phyloP scores from a whole-genome alignment of 2,113 vertebrate genomes.

The Peromyscus polionotus region DNA sequence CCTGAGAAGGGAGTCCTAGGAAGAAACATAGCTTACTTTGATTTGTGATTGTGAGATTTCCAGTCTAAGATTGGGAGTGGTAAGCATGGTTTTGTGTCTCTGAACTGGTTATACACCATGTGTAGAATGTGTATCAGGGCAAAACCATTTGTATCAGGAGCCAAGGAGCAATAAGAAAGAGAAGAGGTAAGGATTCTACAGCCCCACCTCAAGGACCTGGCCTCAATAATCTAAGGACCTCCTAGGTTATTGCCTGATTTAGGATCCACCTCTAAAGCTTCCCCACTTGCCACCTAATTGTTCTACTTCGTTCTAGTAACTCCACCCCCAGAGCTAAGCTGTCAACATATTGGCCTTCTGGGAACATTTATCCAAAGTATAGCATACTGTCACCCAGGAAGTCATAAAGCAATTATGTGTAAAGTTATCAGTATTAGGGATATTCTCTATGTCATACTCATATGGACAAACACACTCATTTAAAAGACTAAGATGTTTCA shows the following conservation, averaged over 20 bases:
- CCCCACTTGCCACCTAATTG: not conserved
- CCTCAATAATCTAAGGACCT: not conserved
- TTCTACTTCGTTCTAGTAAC: not conserved
- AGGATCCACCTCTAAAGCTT: not conserved
- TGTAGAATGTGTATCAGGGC: not conserved
- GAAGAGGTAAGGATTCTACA: not conserved
- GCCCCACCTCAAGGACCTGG: too few species aligned
- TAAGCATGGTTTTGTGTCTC: not conserved
- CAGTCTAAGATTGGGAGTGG: too few species aligned
- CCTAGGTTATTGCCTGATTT: not conserved
- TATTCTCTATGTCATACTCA: not conserved
- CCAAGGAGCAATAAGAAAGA: not conserved
- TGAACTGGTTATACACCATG: not conserved
- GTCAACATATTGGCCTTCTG: rapidly evolving
- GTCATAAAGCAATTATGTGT: not conserved
- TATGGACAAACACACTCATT: not conserved
- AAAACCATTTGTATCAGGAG: not conserved
- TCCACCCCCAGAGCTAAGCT: not conserved
- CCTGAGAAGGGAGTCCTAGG: not conserved
- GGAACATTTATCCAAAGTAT: not conserved
- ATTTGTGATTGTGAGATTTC: not conserved
- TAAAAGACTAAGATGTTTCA: not conserved
- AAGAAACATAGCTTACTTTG: not conserved
- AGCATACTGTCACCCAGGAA: not conserved
- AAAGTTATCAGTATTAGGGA: not conserved